Evolutionary conservation across 2,797 vertebrate species (phyloP).

Genomic region (Pempheris klunzingeri): DNA sequence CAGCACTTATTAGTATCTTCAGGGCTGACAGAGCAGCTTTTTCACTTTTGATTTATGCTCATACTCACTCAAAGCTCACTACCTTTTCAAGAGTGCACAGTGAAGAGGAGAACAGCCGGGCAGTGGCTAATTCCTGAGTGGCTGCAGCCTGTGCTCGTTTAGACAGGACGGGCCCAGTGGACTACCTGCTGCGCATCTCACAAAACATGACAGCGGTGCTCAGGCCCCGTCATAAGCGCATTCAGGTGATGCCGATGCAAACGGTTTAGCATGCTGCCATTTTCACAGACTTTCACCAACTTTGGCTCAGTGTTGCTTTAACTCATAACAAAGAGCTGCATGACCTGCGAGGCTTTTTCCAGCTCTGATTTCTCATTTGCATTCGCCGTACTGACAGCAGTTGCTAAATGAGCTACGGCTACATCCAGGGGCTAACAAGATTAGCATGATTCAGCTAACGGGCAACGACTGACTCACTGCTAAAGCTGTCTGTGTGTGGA

Average conservation of each 20-base stretch:
- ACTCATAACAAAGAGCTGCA: not conserved
- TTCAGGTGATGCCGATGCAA: not conserved
- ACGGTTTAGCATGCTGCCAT: not conserved
- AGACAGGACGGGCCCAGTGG: not conserved
- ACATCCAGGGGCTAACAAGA: not conserved
- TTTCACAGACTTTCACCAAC: not conserved
- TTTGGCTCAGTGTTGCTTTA: not conserved
- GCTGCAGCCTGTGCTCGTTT: not conserved
- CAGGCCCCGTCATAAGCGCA: not conserved
- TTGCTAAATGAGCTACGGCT: not conserved
- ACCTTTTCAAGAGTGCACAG: not conserved
- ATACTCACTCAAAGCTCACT: not conserved
- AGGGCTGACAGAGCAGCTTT: not conserved
- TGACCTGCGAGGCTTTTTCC: not conserved
- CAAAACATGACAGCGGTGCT: not conserved
- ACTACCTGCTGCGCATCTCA: not conserved
- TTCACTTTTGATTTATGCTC: not conserved
- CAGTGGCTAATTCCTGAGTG: not conserved
- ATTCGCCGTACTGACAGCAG: not conserved
- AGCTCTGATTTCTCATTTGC: not conserved
- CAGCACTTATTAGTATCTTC: not conserved
- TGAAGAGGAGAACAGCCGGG: not conserved
- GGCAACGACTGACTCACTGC: not conserved
- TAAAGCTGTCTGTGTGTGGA: not conserved
- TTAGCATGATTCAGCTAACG: not conserved